Conservation (phyloP, 2,113 vertebrate species). For the Eurystomus gularis region DNA sequence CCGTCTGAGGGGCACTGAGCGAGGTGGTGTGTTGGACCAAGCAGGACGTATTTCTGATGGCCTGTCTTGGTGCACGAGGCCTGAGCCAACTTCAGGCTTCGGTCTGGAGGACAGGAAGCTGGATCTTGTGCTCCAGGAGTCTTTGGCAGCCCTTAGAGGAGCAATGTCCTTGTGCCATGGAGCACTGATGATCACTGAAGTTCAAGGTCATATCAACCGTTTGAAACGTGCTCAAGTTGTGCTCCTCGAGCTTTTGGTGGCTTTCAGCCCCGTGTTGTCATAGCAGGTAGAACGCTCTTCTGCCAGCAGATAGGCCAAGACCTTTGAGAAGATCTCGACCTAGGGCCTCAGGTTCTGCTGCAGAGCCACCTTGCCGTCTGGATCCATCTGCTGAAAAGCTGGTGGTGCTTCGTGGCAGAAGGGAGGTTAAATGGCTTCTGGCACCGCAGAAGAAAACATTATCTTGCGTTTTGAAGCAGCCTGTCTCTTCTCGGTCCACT, state of each 20-base stretch:
- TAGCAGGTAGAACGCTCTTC: too few species aligned
- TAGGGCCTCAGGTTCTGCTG: neutral
- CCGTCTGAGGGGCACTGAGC: neutral
- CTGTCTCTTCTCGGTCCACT: neutral
- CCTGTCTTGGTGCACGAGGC: neutral
- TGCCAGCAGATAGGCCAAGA: too few species aligned
- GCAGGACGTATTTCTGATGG: neutral
- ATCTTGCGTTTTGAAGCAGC: neutral
- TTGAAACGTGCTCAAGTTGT: neutral
- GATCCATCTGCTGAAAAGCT: neutral
- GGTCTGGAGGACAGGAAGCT: too few species aligned
- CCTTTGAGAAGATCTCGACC: too few species aligned
- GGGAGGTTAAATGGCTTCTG: neutral
- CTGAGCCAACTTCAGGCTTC: too few species aligned
- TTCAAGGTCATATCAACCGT: too few species aligned
- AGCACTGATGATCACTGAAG: rapidly evolving
- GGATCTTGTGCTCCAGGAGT: neutral
- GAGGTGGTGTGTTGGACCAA: neutral
- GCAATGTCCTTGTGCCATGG: rapidly evolving
- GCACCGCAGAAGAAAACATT: rapidly evolving
- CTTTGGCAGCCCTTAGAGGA: neutral
- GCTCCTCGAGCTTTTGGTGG: neutral
- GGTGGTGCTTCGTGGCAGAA: neutral
- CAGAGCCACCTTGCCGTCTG: neutral
- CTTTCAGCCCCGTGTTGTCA: too few species aligned